Evolutionary conservation across 2,797 vertebrate genomes (phyloP).

Genomic region (Xenops minutus): DNA sequence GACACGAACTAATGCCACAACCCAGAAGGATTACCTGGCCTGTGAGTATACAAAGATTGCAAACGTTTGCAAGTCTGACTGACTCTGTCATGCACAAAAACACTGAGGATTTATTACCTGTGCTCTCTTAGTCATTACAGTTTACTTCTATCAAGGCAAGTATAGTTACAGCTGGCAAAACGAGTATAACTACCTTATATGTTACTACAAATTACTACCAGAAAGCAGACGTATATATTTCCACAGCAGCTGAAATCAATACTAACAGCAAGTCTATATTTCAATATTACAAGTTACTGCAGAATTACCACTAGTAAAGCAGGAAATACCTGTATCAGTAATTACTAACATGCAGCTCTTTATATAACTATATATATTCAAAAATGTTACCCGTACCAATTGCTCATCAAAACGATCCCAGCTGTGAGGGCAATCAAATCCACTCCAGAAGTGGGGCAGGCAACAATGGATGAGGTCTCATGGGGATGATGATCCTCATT

Average conservation of each 20-base stretch:
- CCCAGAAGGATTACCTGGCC: neutral
- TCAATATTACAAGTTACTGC: neutral
- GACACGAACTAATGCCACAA: neutral
- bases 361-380: neutral
- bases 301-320: neutral
- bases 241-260: neutral
- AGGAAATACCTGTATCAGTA: neutral
- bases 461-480: fast-evolving
- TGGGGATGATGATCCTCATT: fast-evolving
- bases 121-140: neutral
- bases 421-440: neutral
- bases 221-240: neutral
- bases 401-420: neutral
- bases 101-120: neutral
- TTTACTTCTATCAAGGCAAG: neutral
- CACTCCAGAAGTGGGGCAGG: neutral
- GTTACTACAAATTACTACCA: neutral
- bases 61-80: neutral
- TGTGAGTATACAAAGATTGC: neutral
- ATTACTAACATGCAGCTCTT: neutral
- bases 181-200: neutral
- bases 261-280: neutral
- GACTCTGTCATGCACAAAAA: neutral
- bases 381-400: neutral
- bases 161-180: neutral